Evolutionary conservation across 2,113 vertebrate genomes (phyloP), one percentile per base, ranked within the genome.

Genomic region (Petrocephalus microphthalmus): DNA sequence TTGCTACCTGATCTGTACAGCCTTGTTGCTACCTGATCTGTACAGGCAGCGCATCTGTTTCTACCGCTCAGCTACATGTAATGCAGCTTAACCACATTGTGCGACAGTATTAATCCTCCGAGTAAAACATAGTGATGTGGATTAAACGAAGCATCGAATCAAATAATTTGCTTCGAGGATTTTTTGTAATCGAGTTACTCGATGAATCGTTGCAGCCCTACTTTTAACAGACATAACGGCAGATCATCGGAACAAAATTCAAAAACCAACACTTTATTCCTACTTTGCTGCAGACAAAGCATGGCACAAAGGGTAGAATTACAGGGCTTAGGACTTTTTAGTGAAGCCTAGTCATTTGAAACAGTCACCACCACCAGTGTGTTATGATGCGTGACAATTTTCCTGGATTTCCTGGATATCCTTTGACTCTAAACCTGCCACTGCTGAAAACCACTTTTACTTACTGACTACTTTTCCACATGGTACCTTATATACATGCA

Each of bases 191-290:
- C 1, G 42, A 42, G 42, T 42, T 42, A 42, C 42, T 42, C 42
- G 42, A 42, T 42, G 42, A 42, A 42, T 42, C 42, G 3, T 42
- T 42, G 42, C 42, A 42, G 42, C 42, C 42, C 3, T 42, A 42
- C 52, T 37, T 86, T 86, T 78, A 87, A 88, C 47, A 82, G 51
- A 82, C 22, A 74, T 51, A 83, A 83, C 29, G 20, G 53, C 52
- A 88, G 51, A 54, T 53, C 37, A 25, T 49, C 3, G 19, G 42
- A 60, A 29, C 22, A 51, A 88, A 82, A 51, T 22, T 22, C 2
- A 54, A 78, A 56, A 54, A 52, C 3, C 7, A 67, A 49, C 7
- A 87, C 49, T 71, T 37, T 87, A 71, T 87, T 64, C 64, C 20
- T 52, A 74, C 15, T 25, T 64, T 15, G 6, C 57, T 51, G 49